Evolutionary conservation across 2,113 vertebrate species (phyloP), one percentile per base, ranked within the genome.

Genomic region (Maccullochella peelii): DNA sequence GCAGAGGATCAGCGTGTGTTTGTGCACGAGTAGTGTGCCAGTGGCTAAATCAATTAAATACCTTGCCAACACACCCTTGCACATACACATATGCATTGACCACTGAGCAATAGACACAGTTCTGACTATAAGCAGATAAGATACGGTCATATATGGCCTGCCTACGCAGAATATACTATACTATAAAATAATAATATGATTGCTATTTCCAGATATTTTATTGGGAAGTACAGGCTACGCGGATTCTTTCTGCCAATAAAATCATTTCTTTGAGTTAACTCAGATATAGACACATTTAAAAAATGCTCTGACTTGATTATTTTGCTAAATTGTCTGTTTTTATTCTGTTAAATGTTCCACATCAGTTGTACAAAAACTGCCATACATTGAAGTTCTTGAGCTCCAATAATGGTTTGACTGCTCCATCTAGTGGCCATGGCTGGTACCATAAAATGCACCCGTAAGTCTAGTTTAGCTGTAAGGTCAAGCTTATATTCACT

Each of bases 391-490:
- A 25, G 12, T 1, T 30, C 21, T n/a, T 63, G 2, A 69, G 20
- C 55, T 67, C 7, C 21, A 82, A 47, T 5, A 16, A 63, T 76
- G 36, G 55, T 5, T 36, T 10, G 6, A 85, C 1, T 18, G 23
- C 85, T 0, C 85, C 77, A 88, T 82, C 91, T 92, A 75, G 81
- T 91, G 93, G 85, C 11, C n/a, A 50, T 4, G 15, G 0, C 1
- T 5, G 38, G 49, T 15, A 49, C 8, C 12, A 12, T 11, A 21
- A 10, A 16, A 11, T 2, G 2, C 9, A n/a, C 18, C 0, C 6
- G 71, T 0, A 36, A 10, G 27, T 44, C 15, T 12, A 15, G 12
- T 58, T 63, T 33, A 33, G 14, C 11, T 7, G 12, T 47, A 15
- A 15, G 44, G 14, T 47, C 14, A 15, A 47, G 5, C 44, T 5